phyloP scores from a whole-genome alignment of 2,888 invertebrate genomes.

The Nomada hirtipes region DNA sequence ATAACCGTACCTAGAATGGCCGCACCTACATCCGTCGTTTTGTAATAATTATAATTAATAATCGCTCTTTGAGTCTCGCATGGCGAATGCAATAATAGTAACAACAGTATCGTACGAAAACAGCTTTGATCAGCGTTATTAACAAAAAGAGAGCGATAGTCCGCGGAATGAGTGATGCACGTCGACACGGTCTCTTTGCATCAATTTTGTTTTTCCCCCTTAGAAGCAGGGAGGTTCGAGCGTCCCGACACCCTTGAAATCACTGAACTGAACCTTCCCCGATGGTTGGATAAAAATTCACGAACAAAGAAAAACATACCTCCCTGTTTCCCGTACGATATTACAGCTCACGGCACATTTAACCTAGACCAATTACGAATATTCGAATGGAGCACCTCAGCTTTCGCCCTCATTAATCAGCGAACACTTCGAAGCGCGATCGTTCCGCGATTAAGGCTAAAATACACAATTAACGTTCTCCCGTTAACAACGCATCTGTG shows the following conservation, averaged over 20 bases:
- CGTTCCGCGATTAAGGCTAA: constrained; percentile 56
- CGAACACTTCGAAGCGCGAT: constrained; percentile 51
- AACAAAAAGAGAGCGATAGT: constrained; percentile 63
- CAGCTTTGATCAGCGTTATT: constrained; percentile 57
- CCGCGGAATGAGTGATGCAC: constrained; percentile 53
- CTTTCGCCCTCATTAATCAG: constrained; percentile 17
- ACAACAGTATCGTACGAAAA: constrained; percentile 67
- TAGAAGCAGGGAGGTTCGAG: constrained; percentile 46
- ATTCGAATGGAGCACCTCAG: constrained; percentile 25
- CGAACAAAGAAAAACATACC: constrained; percentile 22
- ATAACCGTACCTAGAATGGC: constrained; percentile 75
- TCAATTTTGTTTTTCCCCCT: background rate
- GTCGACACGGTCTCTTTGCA: constrained; percentile 40
- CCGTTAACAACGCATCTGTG: constrained; percentile 11
- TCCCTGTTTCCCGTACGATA: constrained; percentile 42
- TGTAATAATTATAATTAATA: constrained; percentile 61
- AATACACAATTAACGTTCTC: constrained; percentile 52
- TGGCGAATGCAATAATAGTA: constrained; percentile 62
- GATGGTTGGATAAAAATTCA: background rate
- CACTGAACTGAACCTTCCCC: background rate
- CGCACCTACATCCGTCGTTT: constrained; percentile 74
- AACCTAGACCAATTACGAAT: constrained; percentile 33
- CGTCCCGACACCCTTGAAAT: constrained; percentile 2
- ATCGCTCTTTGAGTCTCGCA: constrained; percentile 44
- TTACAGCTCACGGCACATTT: constrained; percentile 14